Evolutionary conservation across 2,797 vertebrate species (phyloP).

Genomic region (Coilia nasus): DNA sequence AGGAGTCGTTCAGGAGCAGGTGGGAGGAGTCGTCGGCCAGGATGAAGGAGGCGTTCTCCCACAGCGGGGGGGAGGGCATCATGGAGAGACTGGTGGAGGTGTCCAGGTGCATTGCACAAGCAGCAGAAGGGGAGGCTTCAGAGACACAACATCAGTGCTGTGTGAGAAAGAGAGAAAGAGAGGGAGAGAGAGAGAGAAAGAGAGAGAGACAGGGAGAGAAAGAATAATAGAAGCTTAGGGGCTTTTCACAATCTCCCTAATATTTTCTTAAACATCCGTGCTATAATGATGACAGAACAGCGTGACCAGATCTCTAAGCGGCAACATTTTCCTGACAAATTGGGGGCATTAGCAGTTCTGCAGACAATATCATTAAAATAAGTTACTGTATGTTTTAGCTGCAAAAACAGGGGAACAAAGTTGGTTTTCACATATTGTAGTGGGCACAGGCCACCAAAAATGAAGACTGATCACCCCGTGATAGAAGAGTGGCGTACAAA

Average conservation of each 20-base stretch:
- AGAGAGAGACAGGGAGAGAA: conserved; percentile 42
- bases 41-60: not conserved
- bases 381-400: too few relatives aligned
- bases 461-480: too few relatives aligned
- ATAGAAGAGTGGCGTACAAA: too few relatives aligned
- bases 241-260: not conserved
- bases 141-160: not conserved
- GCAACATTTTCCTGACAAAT: too few relatives aligned
- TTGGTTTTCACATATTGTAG: too few relatives aligned
- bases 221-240: not conserved
- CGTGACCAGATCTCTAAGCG: too few relatives aligned
- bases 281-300: not conserved
- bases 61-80: not conserved
- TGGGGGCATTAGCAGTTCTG: too few relatives aligned
- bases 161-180: not conserved
- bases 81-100: conserved; percentile 36
- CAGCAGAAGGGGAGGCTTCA: not conserved
- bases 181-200: not conserved
- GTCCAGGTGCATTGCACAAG: not conserved
- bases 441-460: too few relatives aligned
- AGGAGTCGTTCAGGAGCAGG: conserved; percentile 46
- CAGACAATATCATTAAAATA: too few relatives aligned
- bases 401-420: too few relatives aligned
- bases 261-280: not conserved
- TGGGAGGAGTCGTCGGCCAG: conserved; percentile 27